Evolutionary conservation across 2,113 vertebrate genomes (phyloP).

Genomic region (Camelus bactrianus): DNA sequence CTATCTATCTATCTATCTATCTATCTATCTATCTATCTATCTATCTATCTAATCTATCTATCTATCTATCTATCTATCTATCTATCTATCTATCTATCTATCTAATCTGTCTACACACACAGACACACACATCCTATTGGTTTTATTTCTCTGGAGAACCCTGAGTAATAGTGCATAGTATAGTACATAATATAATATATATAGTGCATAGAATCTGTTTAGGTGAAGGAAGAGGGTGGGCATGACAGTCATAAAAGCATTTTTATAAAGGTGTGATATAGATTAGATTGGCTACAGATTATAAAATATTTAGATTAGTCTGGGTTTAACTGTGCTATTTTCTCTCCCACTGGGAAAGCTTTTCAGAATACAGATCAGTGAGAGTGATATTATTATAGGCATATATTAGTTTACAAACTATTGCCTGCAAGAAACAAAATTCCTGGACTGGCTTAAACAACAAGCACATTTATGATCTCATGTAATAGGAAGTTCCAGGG

Average conservation of each 20-base stretch:
- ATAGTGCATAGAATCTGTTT: not conserved
- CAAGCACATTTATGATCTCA: not conserved
- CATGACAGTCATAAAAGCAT: not conserved
- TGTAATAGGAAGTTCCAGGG: not conserved
- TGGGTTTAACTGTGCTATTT: not conserved
- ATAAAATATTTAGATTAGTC: not conserved
- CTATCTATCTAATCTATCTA: not conserved
- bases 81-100: not conserved
- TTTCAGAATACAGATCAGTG: not conserved
- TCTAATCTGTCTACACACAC: not conserved
- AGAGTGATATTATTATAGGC: not conserved
- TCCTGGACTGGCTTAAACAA: not conserved
- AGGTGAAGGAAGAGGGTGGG: not conserved
- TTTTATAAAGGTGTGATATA: not conserved
- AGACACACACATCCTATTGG: not conserved
- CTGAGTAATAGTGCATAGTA: not conserved
- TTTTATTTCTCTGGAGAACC: not conserved
- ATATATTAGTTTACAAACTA: not conserved
- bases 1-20: not conserved
- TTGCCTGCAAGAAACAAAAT: not conserved
- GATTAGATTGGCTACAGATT: not conserved
- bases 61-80: not conserved
- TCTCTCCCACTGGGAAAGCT: not conserved
- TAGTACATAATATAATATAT: not conserved
- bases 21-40: not conserved